A percentile compares a stretch with the other conserved stretches of the same genome.
Evolutionary conservation across 2,113 vertebrate genomes (phyloP).

Genomic region (Lanius ludovicianus): DNA sequence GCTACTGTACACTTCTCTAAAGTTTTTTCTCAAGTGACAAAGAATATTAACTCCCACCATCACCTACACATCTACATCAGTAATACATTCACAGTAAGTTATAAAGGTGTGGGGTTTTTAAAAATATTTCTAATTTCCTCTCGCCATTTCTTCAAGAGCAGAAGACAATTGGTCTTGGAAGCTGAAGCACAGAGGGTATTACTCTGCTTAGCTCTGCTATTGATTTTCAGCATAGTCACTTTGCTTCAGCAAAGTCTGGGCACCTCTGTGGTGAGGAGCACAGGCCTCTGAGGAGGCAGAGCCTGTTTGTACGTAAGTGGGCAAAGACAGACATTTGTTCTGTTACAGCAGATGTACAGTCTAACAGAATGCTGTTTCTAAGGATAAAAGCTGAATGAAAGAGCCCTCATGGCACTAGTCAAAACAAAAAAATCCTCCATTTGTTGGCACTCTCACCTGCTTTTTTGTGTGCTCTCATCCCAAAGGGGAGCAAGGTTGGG

Average conservation of each 20-base stretch:
- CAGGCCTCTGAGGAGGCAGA: neutral
- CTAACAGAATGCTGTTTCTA: neutral
- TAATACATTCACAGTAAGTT: neutral
- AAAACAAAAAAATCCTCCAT: neutral
- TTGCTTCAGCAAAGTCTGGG: neutral
- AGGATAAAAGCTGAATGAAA: neutral
- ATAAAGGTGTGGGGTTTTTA: neutral
- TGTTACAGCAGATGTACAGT: neutral
- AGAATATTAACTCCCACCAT: neutral
- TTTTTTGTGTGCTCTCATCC: neutral
- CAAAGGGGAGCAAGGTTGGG: neutral
- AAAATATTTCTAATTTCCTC: neutral
- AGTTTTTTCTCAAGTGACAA: neutral
- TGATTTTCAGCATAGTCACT: neutral
- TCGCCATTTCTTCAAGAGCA: neutral
- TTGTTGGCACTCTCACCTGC: neutral
- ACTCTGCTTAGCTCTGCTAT: neutral
- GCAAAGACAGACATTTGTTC: neutral
- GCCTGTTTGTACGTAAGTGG: neutral
- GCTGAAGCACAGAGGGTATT: neutral
- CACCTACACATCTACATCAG: neutral
- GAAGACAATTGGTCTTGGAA: neutral
- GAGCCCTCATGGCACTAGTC: neutral
- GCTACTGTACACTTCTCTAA: neutral
- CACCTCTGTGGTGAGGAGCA: neutral